Conservation (phyloP, 2,888 invertebrate genomes). For the Polylopha cassiicola region DNA sequence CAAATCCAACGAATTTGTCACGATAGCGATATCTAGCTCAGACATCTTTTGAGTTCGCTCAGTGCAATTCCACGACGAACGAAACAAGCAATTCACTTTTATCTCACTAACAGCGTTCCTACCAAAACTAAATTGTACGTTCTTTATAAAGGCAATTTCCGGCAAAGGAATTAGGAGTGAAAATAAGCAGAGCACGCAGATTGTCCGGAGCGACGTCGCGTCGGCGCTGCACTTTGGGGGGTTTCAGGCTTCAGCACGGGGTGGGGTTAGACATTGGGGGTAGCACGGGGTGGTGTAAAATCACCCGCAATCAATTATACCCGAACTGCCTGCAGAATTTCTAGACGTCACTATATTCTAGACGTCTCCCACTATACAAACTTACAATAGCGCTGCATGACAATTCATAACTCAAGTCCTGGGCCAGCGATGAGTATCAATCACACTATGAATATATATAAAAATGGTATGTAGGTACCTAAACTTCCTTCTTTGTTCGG, state of each 20-base stretch:
- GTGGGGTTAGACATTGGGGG: conserved; percentile 55
- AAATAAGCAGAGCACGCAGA: conserved; percentile 77
- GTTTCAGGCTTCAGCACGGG: conserved; percentile 28
- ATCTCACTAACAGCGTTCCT: conserved; percentile 44
- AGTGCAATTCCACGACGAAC: conserved; percentile 13
- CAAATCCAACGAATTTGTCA: conserved; percentile 9
- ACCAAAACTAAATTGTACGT: conserved; percentile 59
- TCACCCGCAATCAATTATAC: conserved; percentile 77
- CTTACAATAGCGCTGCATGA: conserved; percentile 14
- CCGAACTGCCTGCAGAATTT: conserved; percentile 75
- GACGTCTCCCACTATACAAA: conserved; percentile 20
- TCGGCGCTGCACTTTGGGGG: conserved; percentile 69
- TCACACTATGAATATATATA: background rate
- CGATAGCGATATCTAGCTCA: conserved; percentile 17
- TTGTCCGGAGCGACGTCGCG: conserved; percentile 73
- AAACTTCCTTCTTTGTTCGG: background rate
- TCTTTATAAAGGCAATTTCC: conserved; percentile 76
- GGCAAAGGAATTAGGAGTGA: conserved; percentile 74
- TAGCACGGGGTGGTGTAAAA: conserved; percentile 65
- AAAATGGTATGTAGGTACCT: too few relatives aligned
- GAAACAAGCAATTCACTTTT: conserved; percentile 36
- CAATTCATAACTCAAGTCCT: conserved; percentile 3
- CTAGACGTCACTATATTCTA: conserved; percentile 63
- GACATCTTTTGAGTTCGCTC: conserved; percentile 15
- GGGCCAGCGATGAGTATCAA: background rate